A percentile compares a stretch with the other conserved stretches of the same genome.
Conservation (phyloP, 2,888 invertebrate genomes). For the Beris chalybata region DNA sequence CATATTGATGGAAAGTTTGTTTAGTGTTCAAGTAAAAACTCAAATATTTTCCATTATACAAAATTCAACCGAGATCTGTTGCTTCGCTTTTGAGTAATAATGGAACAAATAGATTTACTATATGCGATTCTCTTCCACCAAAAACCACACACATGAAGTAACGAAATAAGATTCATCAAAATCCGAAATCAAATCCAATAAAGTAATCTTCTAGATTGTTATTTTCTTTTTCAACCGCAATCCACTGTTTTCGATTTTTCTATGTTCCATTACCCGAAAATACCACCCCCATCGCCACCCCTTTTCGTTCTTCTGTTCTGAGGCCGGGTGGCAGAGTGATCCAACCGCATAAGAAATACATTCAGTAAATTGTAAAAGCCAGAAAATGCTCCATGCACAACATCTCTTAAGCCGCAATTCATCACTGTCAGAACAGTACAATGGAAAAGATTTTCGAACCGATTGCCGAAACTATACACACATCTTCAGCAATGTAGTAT, state of each 20-base stretch:
- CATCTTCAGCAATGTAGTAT: not conserved
- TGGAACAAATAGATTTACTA: too few relatives aligned
- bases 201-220: slow-evolving; percentile 28
- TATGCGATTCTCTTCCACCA: too few relatives aligned
- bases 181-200: slow-evolving; percentile 29
- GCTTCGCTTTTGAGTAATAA: too few relatives aligned
- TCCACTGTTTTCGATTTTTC: slow-evolving; percentile 6
- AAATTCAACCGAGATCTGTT: too few relatives aligned
- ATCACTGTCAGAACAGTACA: slow-evolving; percentile 51
- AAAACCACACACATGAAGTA: not conserved
- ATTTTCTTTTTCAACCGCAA: slow-evolving; percentile 17
- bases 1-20: too few relatives aligned
- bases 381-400: slow-evolving; percentile 31
- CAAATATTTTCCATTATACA: too few relatives aligned
- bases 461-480: slow-evolving; percentile 34
- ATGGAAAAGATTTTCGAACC: slow-evolving; percentile 37
- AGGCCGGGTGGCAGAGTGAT: not conserved
- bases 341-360: slow-evolving; percentile 30
- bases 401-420: slow-evolving; percentile 56
- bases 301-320: slow-evolving; percentile 2
- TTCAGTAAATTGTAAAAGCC: slow-evolving; percentile 30
- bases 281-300: slow-evolving; percentile 19
- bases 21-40: too few relatives aligned
- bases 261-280: slow-evolving; percentile 14
- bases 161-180: slow-evolving; percentile 18